These are phyloP conservation scores for Thera obeliscata DNA, from an alignment of 2,888 invertebrate genomes.

Conservation along the genomic window DNA sequence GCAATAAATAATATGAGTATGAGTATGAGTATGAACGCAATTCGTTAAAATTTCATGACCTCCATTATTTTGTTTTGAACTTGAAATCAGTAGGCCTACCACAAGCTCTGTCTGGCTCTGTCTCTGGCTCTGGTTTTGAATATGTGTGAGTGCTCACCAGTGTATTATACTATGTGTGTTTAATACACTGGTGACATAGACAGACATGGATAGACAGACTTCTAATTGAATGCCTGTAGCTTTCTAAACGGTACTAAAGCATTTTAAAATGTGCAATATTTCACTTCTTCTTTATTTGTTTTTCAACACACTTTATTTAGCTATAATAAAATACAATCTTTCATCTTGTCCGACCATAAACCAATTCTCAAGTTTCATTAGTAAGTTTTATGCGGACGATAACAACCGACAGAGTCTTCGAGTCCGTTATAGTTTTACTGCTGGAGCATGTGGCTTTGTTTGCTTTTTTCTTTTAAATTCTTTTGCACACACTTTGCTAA, in stretches of 20 bases:
- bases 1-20: no score
- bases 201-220: no score
- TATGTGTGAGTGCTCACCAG: no score
- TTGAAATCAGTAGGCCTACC: no score
- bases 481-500: background rate
- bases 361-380: slow-evolving; percentile 39
- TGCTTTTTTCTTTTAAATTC: background rate
- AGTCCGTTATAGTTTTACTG: slow-evolving; percentile 16
- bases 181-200: no score
- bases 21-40: no score
- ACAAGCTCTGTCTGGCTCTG: no score
- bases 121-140: no score
- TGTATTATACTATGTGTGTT: no score
- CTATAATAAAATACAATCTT: slow-evolving; percentile 22
- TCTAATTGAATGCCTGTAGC: background rate
- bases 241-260: background rate
- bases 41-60: no score
- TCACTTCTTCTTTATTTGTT: slow-evolving; percentile 7
- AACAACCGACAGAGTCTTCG: slow-evolving; percentile 14
- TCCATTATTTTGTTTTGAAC: no score
- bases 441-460: slow-evolving; percentile 2
- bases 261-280: background rate
- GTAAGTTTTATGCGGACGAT: slow-evolving; percentile 34
- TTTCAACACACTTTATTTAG: slow-evolving; percentile 14
- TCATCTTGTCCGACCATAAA: slow-evolving; percentile 29